Conservation (phyloP, 2,797 vertebrate genomes). For the Pseudochaenichthys georgianus region DNA sequence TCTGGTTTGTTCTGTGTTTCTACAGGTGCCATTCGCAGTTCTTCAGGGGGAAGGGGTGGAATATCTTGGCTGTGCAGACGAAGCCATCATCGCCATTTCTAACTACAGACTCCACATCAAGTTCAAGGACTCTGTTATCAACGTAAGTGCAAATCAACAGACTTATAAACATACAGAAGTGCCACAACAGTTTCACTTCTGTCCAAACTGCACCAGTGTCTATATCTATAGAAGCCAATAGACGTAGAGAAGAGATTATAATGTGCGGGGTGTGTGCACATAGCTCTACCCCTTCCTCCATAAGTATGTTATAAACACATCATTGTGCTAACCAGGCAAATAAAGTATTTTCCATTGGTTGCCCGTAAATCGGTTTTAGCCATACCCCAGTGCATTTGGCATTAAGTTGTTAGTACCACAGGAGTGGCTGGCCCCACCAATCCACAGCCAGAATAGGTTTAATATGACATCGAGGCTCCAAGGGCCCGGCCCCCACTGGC, state of each 20-base stretch:
- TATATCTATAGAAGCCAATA: slow-evolving; percentile 29
- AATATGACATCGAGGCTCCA: slow-evolving; percentile 56
- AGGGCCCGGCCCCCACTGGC: slow-evolving; percentile 47
- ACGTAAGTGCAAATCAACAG: slow-evolving; percentile 85
- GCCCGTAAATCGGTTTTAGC: slow-evolving; percentile 29
- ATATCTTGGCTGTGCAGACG: slow-evolving; percentile 94
- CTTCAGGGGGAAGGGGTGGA: slow-evolving; percentile 98
- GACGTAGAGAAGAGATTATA: slow-evolving; percentile 33
- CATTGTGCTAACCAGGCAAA: slow-evolving; percentile 49
- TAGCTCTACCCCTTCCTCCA: slow-evolving; percentile 28
- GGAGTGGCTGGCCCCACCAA: slow-evolving; percentile 45
- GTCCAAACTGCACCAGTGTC: slow-evolving; percentile 6
- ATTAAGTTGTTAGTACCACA: slow-evolving; percentile 30
- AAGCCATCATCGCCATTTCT: slow-evolving; percentile 97
- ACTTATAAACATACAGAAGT: slow-evolving; percentile 18
- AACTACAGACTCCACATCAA: slow-evolving; percentile 99
- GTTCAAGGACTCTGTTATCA: slow-evolving; percentile 98
- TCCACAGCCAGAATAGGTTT: slow-evolving; percentile 53
- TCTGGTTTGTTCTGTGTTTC: slow-evolving; percentile 44
- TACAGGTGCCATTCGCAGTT: slow-evolving; percentile 95
- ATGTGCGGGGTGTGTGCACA: slow-evolving; percentile 36
- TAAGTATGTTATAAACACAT: slow-evolving; percentile 51
- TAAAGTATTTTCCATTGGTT: slow-evolving; percentile 30
- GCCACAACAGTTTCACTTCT: slow-evolving; percentile 21
- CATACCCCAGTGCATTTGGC: slow-evolving; percentile 28